These are phyloP conservation scores for Synergus laeviventris DNA, from an alignment of 2,888 invertebrate species.

Conservation along the genomic window DNA sequence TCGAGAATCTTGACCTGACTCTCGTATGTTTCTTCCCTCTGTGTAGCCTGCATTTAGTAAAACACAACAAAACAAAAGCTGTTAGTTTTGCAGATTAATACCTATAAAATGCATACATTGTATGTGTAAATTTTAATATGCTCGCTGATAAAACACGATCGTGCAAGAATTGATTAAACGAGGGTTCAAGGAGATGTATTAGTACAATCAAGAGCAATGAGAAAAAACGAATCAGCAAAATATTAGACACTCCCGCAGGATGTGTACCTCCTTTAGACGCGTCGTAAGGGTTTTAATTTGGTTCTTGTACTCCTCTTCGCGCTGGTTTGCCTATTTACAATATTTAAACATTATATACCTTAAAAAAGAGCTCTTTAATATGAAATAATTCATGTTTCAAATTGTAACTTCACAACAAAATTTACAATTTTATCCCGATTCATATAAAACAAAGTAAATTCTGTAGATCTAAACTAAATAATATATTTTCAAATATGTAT, in stretches of 20 bases:
- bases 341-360: conserved; percentile 52
- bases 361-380: neutral
- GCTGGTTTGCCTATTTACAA: conserved; percentile 93
- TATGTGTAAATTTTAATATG: conserved; percentile 43
- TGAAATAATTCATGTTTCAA: neutral
- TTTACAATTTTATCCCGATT: neutral
- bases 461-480: conserved; percentile 15
- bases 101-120: conserved; percentile 42
- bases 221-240: conserved; percentile 48
- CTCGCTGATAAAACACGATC: conserved; percentile 14
- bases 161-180: conserved; percentile 46
- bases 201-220: conserved; percentile 45
- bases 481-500: conserved; percentile 24
- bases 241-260: conserved; percentile 62
- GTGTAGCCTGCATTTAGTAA: conserved; percentile 86
- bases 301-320: conserved; percentile 99
- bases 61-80: conserved; percentile 73
- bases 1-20: conserved; percentile 93
- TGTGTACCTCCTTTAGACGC: conserved; percentile 98
- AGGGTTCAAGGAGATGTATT: conserved; percentile 42
- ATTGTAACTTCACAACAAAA: neutral
- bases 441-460: neutral
- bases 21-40: conserved; percentile 96
- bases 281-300: conserved; percentile 99
- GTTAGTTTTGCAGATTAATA: conserved; percentile 61